Evolutionary conservation across 2,113 vertebrate genomes (phyloP).

Genomic region (Ctenomys sociabilis): DNA sequence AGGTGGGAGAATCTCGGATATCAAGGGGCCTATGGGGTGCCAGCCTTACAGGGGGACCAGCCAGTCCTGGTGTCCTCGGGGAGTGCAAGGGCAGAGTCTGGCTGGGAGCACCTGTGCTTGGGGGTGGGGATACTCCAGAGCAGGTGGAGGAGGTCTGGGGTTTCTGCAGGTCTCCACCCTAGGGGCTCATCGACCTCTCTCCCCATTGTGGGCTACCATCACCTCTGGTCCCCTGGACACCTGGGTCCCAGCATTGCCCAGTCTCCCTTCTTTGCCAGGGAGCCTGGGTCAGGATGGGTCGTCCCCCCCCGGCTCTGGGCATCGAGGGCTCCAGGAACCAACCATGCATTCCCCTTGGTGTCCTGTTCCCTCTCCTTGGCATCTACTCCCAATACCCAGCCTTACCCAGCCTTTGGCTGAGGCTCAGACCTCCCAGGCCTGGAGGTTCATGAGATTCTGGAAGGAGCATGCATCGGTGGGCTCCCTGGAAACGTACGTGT

Average conservation of each 20-base stretch:
- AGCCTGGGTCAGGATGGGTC: accelerated
- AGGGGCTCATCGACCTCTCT: no score
- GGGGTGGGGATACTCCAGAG: background rate
- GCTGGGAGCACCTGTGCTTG: background rate
- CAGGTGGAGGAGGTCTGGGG: background rate
- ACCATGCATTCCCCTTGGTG: background rate
- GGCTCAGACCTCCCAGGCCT: background rate
- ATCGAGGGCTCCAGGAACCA: accelerated
- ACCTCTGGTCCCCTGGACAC: background rate
- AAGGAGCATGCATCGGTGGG: background rate
- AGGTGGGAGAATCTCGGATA: background rate
- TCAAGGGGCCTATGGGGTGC: accelerated
- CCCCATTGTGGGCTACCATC: background rate
- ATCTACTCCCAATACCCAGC: background rate
- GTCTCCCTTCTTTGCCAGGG: accelerated
- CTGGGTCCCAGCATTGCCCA: background rate
- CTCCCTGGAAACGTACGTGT: background rate
- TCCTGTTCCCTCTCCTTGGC: background rate
- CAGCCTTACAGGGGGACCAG: background rate
- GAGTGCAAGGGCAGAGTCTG: background rate
- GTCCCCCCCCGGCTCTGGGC: background rate
- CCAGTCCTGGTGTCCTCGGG: background rate
- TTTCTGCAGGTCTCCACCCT: background rate
- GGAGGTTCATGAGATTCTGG: background rate
- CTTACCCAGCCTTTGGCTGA: background rate